These are phyloP conservation scores for Macrobrachium nipponense DNA, from an alignment of 1,140 invertebrate genomes.

Conservation along the genomic window DNA sequence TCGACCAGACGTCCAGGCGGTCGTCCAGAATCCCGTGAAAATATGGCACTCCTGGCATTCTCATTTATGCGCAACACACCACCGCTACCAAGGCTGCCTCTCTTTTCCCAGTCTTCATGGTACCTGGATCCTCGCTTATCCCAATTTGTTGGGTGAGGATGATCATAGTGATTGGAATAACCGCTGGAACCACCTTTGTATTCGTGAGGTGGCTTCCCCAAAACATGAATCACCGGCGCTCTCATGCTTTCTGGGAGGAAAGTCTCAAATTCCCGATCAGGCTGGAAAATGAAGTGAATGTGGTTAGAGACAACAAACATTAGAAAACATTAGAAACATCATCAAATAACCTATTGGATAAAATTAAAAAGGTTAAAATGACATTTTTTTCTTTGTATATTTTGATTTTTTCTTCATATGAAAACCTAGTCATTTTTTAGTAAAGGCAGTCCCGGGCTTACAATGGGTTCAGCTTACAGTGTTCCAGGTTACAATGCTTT, in stretches of 20 bases:
- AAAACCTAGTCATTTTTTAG: too few species aligned
- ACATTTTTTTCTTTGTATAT: too few species aligned
- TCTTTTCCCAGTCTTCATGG: slow-evolving; percentile 57
- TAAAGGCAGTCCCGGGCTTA: too few species aligned
- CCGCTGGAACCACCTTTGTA: slow-evolving; percentile 43
- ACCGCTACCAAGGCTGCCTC: slow-evolving; percentile 34
- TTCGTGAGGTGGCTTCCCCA: slow-evolving; percentile 47
- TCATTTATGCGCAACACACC: slow-evolving; percentile 40
- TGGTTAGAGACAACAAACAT: too few species aligned
- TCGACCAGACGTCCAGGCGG: slow-evolving; percentile 37
- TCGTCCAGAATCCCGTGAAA: slow-evolving; percentile 36
- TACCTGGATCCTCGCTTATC: slow-evolving; percentile 49
- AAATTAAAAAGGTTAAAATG: too few species aligned
- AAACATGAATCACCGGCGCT: slow-evolving; percentile 51
- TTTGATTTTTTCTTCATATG: background rate
- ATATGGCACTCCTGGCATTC: slow-evolving; percentile 41
- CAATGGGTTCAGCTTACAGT: too few species aligned
- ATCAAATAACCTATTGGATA: background rate
- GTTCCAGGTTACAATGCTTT: too few species aligned
- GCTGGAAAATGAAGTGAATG: slow-evolving; percentile 27
- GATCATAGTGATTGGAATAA: slow-evolving; percentile 40
- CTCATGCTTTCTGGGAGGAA: slow-evolving; percentile 52
- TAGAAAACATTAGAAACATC: background rate
- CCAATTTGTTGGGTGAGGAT: slow-evolving; percentile 34
- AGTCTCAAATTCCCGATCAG: slow-evolving; percentile 56